These are phyloP conservation scores for Germaria angustata DNA, from an alignment of 2,888 invertebrate species.

Conservation along the genomic window DNA sequence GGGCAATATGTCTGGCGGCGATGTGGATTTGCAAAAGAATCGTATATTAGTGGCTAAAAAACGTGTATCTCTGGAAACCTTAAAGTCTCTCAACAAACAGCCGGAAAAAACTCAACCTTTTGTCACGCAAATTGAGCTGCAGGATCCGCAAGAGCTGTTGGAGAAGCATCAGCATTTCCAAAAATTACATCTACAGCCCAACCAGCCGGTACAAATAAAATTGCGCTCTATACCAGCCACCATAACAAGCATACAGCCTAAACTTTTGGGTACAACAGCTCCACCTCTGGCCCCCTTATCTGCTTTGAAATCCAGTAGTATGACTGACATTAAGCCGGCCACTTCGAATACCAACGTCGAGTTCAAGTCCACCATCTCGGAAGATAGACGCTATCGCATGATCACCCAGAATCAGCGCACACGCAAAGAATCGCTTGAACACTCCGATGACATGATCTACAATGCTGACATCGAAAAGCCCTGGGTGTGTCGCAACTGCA, in stretches of 20 bases:
- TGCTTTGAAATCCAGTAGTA: constrained; percentile 50
- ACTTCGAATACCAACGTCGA: constrained; percentile 66
- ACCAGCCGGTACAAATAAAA: constrained; percentile 74
- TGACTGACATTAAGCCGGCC: constrained; percentile 69
- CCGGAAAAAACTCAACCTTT: constrained; percentile 40
- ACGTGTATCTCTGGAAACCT: constrained; percentile 56
- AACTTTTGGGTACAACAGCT: constrained; percentile 29
- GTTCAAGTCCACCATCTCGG: constrained; percentile 72
- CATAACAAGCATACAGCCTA: constrained; percentile 73
- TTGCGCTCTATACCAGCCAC: constrained; percentile 76
- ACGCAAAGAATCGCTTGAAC: constrained; percentile 79
- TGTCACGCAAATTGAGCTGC: constrained; percentile 62
- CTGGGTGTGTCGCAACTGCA: constrained; percentile 84
- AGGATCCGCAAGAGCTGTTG: constrained; percentile 71
- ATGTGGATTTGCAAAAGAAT: constrained; percentile 52
- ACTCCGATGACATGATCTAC: constrained; percentile 80
- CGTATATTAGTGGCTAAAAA: constrained; percentile 61
- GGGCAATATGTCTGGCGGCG: not conserved
- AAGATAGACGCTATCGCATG: constrained; percentile 79
- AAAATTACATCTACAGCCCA: constrained; percentile 74
- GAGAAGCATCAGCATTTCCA: constrained; percentile 76
- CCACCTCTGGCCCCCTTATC: constrained; percentile 61
- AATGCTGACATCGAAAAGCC: constrained; percentile 80
- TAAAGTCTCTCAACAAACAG: constrained; percentile 53
- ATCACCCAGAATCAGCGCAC: constrained; percentile 79